These are phyloP conservation scores for Coelinius sp. DNA, from an alignment of 2,888 invertebrate genomes.

Conservation along the genomic window DNA sequence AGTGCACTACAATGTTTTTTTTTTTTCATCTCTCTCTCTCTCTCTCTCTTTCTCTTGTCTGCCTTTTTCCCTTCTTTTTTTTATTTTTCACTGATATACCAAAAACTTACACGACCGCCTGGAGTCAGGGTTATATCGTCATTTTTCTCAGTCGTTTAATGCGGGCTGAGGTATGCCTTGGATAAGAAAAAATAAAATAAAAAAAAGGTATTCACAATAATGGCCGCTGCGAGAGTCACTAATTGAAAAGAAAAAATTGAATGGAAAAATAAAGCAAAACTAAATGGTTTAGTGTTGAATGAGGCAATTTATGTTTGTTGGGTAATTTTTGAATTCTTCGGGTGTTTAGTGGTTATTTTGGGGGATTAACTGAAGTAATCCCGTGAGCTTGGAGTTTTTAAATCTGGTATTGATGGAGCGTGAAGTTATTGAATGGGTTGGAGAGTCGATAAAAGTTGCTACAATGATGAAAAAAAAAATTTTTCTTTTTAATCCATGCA, in stretches of 20 bases:
- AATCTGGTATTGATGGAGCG: neutral
- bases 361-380: neutral
- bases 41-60: conserved; percentile 5
- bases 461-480: neutral
- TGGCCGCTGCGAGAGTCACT: conserved; percentile 7
- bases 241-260: conserved; percentile 10
- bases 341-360: neutral
- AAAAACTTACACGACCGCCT: conserved; percentile 25
- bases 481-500: neutral
- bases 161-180: conserved; percentile 15
- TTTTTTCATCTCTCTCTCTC: neutral
- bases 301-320: conserved; percentile 4
- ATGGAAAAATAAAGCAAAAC: neutral
- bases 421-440: neutral
- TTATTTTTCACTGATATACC: conserved; percentile 34
- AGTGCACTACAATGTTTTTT: conserved; percentile 66
- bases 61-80: neutral
- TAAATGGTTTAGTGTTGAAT: neutral
- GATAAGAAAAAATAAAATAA: neutral
- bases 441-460: neutral
- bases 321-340: neutral
- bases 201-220: conserved; percentile 8
- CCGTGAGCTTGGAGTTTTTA: neutral
- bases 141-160: conserved; percentile 17
- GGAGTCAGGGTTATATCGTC: conserved; percentile 15